Evolutionary conservation across 1,140 invertebrate species (phyloP).

Genomic region (Brachionus sp.): DNA sequence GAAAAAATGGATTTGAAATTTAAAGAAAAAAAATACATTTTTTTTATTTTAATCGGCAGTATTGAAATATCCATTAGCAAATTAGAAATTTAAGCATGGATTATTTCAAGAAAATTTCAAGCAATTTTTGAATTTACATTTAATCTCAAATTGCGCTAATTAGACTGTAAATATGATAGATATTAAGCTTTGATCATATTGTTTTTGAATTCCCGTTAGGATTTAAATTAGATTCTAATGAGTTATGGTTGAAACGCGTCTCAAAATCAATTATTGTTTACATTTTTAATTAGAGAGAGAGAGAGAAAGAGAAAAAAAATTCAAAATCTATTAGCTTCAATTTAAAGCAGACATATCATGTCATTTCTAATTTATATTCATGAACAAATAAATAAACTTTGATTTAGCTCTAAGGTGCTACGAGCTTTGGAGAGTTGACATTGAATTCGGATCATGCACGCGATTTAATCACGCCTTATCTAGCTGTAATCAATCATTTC

Average conservation of each 20-base stretch:
- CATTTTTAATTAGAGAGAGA: not conserved
- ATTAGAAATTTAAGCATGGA: not conserved
- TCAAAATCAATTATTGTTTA: constrained; percentile 23
- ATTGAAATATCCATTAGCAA: not conserved
- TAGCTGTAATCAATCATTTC: constrained; percentile 33
- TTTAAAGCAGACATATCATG: constrained; percentile 36
- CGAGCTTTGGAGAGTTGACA: not conserved
- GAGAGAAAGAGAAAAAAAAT: not conserved
- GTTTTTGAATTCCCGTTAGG: constrained; percentile 25
- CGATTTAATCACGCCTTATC: not conserved
- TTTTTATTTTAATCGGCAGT: not conserved
- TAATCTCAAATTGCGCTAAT: constrained; percentile 22
- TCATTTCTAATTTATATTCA: constrained; percentile 36
- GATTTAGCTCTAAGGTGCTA: not conserved
- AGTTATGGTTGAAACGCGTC: not conserved
- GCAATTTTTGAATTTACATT: not conserved
- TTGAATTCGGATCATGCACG: not conserved
- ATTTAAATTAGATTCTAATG: not conserved
- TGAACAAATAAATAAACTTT: not conserved
- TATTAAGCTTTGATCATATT: not conserved
- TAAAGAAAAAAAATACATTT: not conserved
- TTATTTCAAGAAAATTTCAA: constrained; percentile 5
- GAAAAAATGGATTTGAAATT: no score
- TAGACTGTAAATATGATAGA: constrained; percentile 27
- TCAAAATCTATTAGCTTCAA: not conserved